phyloP scores from a whole-genome alignment of 2,113 vertebrate species.

The Odontesthes bonariensis region DNA sequence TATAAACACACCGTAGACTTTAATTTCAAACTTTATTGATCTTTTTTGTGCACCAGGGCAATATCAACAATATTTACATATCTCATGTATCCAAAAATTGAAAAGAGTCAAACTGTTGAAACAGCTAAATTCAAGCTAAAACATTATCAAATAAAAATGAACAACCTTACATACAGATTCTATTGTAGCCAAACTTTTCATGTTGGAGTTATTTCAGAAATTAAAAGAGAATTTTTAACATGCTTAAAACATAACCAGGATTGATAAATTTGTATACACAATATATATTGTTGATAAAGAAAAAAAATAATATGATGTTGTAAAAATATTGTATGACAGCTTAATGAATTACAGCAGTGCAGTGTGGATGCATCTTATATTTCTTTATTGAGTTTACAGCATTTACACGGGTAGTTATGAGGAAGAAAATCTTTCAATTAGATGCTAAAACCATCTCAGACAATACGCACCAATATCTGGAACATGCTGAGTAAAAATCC shows the following conservation, averaged over 20 bases:
- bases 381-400: slow-evolving; percentile 10
- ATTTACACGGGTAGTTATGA: not conserved
- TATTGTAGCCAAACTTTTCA: not conserved
- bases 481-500: not conserved
- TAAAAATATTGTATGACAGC: not conserved
- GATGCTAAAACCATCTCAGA: not conserved
- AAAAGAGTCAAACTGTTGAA: not conserved
- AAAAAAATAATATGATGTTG: not conserved
- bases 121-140: not conserved
- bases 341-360: not conserved
- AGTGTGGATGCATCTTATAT: not conserved
- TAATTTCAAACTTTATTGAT: too few species aligned
- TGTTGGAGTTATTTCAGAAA: not conserved
- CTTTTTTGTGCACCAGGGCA: too few species aligned
- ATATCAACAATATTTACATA: too few species aligned
- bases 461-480: rapidly evolving
- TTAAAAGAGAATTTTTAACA: not conserved
- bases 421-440: not conserved
- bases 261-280: not conserved
- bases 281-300: not conserved
- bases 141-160: not conserved
- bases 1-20: too few species aligned
- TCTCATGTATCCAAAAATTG: not conserved
- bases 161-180: not conserved
- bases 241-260: not conserved